Conservation (phyloP, 1,140 invertebrate genomes). For the Neoseiulus cucumeris region DNA sequence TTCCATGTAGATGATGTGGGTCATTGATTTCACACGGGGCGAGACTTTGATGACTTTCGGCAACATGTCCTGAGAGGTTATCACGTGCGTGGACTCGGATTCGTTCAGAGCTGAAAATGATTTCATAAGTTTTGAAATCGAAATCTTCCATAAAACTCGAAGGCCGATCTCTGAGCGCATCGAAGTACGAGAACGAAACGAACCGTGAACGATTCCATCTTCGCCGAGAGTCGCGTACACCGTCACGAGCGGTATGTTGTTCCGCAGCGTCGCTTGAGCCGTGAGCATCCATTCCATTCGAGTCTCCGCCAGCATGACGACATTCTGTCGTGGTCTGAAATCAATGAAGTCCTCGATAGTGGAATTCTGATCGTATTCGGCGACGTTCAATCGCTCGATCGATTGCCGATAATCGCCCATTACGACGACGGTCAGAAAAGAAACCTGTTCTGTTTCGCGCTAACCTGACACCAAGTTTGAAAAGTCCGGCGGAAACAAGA, state of each 20-base stretch:
- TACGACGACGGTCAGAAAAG: too few relatives aligned
- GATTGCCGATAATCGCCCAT: too few relatives aligned
- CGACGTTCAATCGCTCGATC: too few relatives aligned
- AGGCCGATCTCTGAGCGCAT: too few relatives aligned
- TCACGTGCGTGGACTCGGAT: constrained; percentile 50
- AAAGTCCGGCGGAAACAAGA: constrained; percentile 39
- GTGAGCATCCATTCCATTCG: constrained; percentile 88
- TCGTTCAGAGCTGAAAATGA: constrained; percentile 48
- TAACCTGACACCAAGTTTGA: not conserved
- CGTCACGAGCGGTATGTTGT: constrained; percentile 51
- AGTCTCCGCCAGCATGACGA: constrained; percentile 90
- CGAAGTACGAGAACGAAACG: not conserved
- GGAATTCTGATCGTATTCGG: too few relatives aligned
- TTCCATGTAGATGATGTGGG: constrained; percentile 70
- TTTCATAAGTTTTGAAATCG: too few relatives aligned
- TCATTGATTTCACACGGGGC: constrained; percentile 22
- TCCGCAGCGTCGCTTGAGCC: constrained; percentile 29
- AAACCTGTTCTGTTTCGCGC: not conserved
- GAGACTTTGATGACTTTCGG: constrained; percentile 66
- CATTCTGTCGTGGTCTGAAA: constrained; percentile 31
- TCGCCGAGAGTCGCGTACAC: constrained; percentile 88
- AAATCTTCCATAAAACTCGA: too few relatives aligned
- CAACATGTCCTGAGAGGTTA: constrained; percentile 55
- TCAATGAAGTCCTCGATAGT: too few relatives aligned
- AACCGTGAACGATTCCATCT: constrained; percentile 73